A percentile compares a stretch with the other conserved stretches of the same genome.
phyloP scores from a whole-genome alignment of 2,797 vertebrate species.

The Oceanodroma leucorhoa region DNA sequence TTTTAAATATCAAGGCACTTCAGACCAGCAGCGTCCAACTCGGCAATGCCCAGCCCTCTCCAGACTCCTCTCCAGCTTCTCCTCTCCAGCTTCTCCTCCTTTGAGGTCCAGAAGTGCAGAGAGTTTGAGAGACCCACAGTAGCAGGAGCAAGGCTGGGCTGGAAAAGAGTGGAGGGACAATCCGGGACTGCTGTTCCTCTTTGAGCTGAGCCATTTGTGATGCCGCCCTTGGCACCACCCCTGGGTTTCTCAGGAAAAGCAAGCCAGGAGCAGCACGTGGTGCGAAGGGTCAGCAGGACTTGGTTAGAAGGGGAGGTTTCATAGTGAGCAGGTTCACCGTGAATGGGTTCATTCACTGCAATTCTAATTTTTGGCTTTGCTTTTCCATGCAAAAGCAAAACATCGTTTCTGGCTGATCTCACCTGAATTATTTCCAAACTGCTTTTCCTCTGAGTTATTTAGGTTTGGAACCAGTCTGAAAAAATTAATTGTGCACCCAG shows the following conservation, averaged over 20 bases:
- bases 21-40: neutral
- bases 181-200: accelerated
- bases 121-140: neutral
- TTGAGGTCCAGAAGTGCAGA: neutral
- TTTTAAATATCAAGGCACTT: neutral
- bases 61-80: neutral
- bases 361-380: neutral
- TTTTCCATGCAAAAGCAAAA: neutral
- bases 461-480: neutral
- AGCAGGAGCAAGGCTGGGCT: neutral
- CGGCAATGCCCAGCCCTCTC: neutral
- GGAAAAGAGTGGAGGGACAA: neutral
- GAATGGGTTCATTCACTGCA: conserved; percentile 18
- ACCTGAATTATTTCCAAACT: conserved; percentile 25
- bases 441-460: conserved; percentile 24
- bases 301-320: neutral
- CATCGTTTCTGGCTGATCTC: neutral
- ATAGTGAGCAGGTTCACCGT: neutral
- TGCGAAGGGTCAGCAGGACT: neutral
- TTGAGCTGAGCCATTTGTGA: accelerated
- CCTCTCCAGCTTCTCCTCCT: neutral
- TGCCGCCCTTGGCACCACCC: neutral
- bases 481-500: conserved; percentile 12
- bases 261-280: accelerated
- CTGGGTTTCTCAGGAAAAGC: neutral